These are phyloP conservation scores for Paralvinella palmiformis DNA, from an alignment of 1,140 invertebrate genomes.

Conservation along the genomic window DNA sequence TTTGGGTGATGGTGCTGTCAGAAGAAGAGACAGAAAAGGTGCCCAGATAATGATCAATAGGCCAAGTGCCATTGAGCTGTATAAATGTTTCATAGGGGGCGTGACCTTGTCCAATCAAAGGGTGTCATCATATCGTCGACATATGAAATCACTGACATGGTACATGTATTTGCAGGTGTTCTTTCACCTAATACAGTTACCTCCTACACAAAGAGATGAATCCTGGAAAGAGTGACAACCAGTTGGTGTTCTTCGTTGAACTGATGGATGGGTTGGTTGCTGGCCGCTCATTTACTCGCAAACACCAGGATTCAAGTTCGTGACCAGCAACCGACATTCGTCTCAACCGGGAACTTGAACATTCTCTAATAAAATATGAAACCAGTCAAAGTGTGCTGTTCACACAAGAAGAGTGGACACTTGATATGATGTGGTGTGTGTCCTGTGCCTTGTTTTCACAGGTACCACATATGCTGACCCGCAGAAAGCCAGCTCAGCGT, in stretches of 20 bases:
- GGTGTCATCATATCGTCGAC: no score
- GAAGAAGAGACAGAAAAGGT: no score
- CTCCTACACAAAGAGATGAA: background rate
- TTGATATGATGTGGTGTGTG: background rate
- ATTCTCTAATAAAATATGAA: background rate
- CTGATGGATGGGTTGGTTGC: background rate
- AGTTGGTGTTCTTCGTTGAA: background rate
- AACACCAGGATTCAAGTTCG: background rate
- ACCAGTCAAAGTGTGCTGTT: slow-evolving; percentile 5
- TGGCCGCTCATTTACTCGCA: background rate
- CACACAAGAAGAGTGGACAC: slow-evolving; percentile 1
- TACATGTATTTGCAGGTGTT: no score
- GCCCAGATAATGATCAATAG: no score
- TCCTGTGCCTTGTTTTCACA: no score
- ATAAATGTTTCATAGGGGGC: no score
- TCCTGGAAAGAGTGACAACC: background rate
- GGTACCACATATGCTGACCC: no score
- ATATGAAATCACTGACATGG: background rate
- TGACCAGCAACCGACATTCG: background rate
- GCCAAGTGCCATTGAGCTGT: no score
- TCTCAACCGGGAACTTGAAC: background rate
- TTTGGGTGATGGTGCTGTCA: no score
- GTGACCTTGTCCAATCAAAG: no score
- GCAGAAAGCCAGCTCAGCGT: no score
- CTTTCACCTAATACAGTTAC: background rate